These are phyloP conservation scores for Chondrilla cf. caribensis DNA, from an alignment of 37 sponge, comb jelly and placozoan species.

Conservation along the genomic window DNA sequence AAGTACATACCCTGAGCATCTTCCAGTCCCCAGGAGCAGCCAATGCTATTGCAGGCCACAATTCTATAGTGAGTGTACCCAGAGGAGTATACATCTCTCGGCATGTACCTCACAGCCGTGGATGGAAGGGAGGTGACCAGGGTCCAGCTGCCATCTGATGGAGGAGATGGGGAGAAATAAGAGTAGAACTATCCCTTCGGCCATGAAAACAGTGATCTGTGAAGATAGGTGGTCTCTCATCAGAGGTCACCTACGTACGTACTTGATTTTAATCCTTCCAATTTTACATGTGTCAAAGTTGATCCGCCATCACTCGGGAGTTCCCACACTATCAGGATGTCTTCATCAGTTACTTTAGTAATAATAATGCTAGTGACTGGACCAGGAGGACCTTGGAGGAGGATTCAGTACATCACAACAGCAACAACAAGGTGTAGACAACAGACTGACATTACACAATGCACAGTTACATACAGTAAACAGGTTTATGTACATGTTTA, in stretches of 20 bases:
- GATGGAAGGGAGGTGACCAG: neutral
- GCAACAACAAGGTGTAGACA: too few relatives aligned
- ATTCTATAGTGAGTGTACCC: neutral
- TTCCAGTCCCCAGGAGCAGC: slow-evolving; percentile 5
- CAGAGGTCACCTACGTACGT: too few relatives aligned
- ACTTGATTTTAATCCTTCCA: neutral
- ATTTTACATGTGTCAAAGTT: neutral
- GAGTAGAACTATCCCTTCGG: neutral
- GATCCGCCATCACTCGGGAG: slow-evolving; percentile 14
- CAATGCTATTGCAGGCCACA: slow-evolving; percentile 7
- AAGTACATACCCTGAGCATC: neutral
- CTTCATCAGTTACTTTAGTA: neutral
- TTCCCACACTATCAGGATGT: neutral
- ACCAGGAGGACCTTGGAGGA: neutral
- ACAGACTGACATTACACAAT: too few relatives aligned
- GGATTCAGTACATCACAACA: too few relatives aligned
- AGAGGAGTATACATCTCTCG: neutral
- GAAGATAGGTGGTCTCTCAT: neutral
- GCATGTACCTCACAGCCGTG: neutral
- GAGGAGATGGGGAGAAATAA: too few relatives aligned
- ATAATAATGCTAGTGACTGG: neutral
- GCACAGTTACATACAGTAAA: too few relatives aligned
- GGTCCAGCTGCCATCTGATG: neutral
- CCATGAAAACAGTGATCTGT: neutral
- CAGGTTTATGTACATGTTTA: too few relatives aligned